Evolutionary conservation across 2,888 invertebrate genomes (phyloP), one percentile per base, ranked within the genome.

Genomic region (Spisula subtruncata): DNA sequence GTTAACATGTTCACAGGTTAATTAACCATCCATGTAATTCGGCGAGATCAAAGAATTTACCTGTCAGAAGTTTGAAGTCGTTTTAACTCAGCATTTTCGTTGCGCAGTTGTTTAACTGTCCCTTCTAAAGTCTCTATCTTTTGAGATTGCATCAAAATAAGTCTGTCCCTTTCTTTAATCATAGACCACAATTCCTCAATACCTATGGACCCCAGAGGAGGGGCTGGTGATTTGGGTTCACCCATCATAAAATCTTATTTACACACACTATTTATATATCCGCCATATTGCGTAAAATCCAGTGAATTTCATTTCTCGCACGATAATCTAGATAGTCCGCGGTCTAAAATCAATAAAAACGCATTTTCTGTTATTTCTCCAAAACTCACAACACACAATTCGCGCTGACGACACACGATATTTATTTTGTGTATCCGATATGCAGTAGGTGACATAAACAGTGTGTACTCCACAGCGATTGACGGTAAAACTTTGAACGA

Each of bases 221-320:
- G 89, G 87, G 79, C 82, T 29, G 80, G 60, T 81, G 88, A 66
- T 87, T 90, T 90, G 20, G 85, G 85, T 35, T 85, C 85, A 32
- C 85, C 85, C 85, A 85, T 85, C 56, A 35, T 41, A n/a, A 86
- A 81, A 20, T 48, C 29, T 5, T 20, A 81, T 35, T 66, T 66
- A 80, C 83, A 83, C 80, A 46, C 84, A n/a, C n/a, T n/a, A n/a
- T n/a, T n/a, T n/a, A n/a, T 81, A 51, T n/a, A 86, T 81, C 91
- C 88, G 91, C 91, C 91, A 91, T 91, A 85, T 91, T 91, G 89
- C 91, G 86, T 90, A 89, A 91, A 91, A 86, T 81, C 66, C 86
- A 86, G 25, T 25, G 79, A 85, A 81, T 60, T 81, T 81, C 48
- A n/a, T 66, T 25, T 46, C 56, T 79, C 41, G 29, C 54, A 85